A percentile compares a stretch with the other conserved stretches of the same genome.
phyloP scores from a whole-genome alignment of 2,797 vertebrate genomes.

The Tapirus indicus region DNA sequence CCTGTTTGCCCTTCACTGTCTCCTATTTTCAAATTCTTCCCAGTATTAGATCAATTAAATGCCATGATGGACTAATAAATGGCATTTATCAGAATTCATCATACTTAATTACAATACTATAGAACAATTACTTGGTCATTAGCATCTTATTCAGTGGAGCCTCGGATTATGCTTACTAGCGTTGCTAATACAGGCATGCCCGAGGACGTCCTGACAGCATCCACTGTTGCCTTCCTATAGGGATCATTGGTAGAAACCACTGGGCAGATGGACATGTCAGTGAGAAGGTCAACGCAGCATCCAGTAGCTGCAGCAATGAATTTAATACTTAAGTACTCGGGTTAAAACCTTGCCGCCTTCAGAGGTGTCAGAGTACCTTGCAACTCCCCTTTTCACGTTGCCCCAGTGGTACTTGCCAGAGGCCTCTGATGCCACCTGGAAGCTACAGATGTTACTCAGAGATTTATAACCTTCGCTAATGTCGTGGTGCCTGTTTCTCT shows the following conservation, averaged over 20 bases:
- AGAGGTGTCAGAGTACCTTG: not conserved
- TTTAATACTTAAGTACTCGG: not conserved
- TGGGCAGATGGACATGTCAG: not conserved
- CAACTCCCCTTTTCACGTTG: not conserved
- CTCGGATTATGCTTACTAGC: not conserved
- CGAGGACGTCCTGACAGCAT: not conserved
- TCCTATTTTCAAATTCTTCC: not conserved
- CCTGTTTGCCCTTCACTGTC: not conserved
- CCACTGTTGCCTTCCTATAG: not conserved
- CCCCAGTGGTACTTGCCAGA: not conserved
- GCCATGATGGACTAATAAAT: not conserved
- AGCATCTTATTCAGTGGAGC: not conserved
- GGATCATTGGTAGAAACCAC: not conserved
- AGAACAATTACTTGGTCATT: constrained; percentile 54
- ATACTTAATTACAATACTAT: constrained; percentile 47
- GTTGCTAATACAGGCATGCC: not conserved
- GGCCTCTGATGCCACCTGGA: not conserved
- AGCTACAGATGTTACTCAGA: not conserved
- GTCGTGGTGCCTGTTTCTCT: not conserved
- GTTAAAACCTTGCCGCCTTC: not conserved
- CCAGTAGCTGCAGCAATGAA: not conserved
- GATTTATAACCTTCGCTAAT: not conserved
- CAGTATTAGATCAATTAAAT: constrained; percentile 56
- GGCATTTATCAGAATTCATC: not conserved
- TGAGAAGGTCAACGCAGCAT: not conserved